Conservation (phyloP, 2,113 vertebrate genomes). For the Oplegnathus fasciatus region DNA sequence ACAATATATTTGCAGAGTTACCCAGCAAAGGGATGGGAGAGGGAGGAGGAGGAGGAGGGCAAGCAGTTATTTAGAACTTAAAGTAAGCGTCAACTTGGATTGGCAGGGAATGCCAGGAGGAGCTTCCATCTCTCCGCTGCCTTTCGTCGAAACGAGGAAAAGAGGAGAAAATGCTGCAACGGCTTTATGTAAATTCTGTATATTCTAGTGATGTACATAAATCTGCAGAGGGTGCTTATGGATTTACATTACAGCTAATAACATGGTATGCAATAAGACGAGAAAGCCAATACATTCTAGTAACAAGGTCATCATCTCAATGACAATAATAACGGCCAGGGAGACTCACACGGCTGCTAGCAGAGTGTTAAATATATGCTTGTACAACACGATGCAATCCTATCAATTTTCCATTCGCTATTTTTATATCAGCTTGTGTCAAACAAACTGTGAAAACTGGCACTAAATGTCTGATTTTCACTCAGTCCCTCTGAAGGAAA, state of each 20-base stretch:
- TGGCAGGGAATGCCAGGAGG: slow-evolving; percentile 57
- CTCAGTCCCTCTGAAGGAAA: slow-evolving; percentile 10
- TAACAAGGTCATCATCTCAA: slow-evolving; percentile 65
- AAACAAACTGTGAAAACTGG: slow-evolving; percentile 30
- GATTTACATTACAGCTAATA: slow-evolving; percentile 51
- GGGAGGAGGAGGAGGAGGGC: not conserved
- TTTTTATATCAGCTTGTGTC: slow-evolving; percentile 28
- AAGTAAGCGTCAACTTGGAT: slow-evolving; percentile 48
- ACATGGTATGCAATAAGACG: slow-evolving; percentile 50
- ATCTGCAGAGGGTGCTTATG: slow-evolving; percentile 46
- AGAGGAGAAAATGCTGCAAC: slow-evolving; percentile 10
- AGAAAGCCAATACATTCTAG: slow-evolving; percentile 39
- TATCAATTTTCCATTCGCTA: not conserved
- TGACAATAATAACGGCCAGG: slow-evolving; percentile 18
- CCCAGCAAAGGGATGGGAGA: slow-evolving; percentile 8
- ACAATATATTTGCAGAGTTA: slow-evolving; percentile 67
- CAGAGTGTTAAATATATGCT: slow-evolving; percentile 2
- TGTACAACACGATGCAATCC: not conserved
- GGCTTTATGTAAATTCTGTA: slow-evolving; percentile 49
- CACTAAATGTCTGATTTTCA: slow-evolving; percentile 1
- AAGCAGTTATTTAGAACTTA: slow-evolving; percentile 55
- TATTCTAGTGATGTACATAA: slow-evolving; percentile 29
- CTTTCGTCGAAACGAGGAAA: slow-evolving; percentile 38
- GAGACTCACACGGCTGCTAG: slow-evolving; percentile 10
- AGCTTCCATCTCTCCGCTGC: slow-evolving; percentile 42